Conservation (phyloP, 2,888 invertebrate species). For the Macrophya alboannulata region DNA sequence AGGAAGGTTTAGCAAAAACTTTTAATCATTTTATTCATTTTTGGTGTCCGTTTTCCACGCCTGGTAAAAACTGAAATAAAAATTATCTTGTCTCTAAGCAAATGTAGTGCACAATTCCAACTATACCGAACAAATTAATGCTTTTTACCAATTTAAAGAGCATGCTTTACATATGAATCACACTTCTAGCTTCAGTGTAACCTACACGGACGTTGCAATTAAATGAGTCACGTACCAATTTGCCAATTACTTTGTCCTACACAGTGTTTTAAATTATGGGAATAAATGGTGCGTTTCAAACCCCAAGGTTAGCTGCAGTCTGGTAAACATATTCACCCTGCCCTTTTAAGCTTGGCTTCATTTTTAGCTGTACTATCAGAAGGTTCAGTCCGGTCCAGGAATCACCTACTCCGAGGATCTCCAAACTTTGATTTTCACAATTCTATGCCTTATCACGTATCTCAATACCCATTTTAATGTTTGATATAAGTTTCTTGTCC, state of each 20-base stretch:
- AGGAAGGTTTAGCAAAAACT: conserved; percentile 11
- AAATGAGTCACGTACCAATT: conserved; percentile 63
- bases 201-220: conserved; percentile 58
- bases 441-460: background rate
- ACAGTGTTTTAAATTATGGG: conserved; percentile 56
- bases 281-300: conserved; percentile 33
- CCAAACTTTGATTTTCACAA: background rate
- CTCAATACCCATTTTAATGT: no score
- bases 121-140: background rate
- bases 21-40: background rate
- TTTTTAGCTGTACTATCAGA: background rate
- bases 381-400: background rate
- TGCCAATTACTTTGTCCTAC: conserved; percentile 63
- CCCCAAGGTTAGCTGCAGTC: conserved; percentile 59
- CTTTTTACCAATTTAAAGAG: conserved; percentile 37
- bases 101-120: background rate
- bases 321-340: conserved; percentile 33
- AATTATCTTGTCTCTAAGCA: conserved; percentile 2
- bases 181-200: conserved; percentile 27
- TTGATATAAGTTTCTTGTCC: no score
- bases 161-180: conserved; percentile 56
- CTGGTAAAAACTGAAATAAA: background rate
- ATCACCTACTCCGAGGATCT: background rate
- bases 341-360: background rate
- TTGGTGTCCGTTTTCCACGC: background rate